Conservation (phyloP, 2,888 invertebrate genomes). For the Zhuqinia jingwanae region DNA sequence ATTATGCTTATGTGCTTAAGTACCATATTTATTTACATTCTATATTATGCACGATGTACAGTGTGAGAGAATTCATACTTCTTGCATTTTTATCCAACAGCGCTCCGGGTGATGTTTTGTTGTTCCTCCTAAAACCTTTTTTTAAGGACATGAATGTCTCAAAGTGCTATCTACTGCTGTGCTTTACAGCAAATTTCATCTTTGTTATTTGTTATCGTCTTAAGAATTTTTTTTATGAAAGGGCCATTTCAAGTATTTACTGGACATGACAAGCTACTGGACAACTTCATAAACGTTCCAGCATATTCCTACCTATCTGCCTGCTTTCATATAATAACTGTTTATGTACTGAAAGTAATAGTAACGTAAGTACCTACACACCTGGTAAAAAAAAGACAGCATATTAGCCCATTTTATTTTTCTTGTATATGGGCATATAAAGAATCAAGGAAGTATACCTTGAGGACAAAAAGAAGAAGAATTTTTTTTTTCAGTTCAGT, state of each 20-base stretch:
- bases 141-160: too few relatives aligned
- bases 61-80: too few relatives aligned
- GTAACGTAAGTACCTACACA: too few relatives aligned
- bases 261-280: slow-evolving; percentile 40
- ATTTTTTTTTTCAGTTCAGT: too few relatives aligned
- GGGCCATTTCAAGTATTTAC: slow-evolving; percentile 5
- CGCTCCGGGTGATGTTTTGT: slow-evolving; percentile 31
- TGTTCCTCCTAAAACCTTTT: background rate
- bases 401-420: background rate
- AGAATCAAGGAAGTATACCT: background rate
- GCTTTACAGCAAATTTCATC: slow-evolving; percentile 2
- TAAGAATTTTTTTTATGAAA: slow-evolving; percentile 16
- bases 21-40: slow-evolving; percentile 44
- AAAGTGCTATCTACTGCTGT: slow-evolving; percentile 25
- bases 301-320: background rate
- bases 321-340: too few relatives aligned
- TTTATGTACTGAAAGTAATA: too few relatives aligned
- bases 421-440: background rate
- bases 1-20: slow-evolving; percentile 27
- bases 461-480: slow-evolving; percentile 13
- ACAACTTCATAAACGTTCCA: background rate
- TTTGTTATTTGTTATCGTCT: background rate
- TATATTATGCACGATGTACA: too few relatives aligned
- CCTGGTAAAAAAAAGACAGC: too few relatives aligned
- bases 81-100: too few relatives aligned